A percentile compares a stretch with the other conserved stretches of the same genome.
Evolutionary conservation across 2,113 vertebrate genomes (phyloP).

Genomic region (Choloepus hoffmanni): DNA sequence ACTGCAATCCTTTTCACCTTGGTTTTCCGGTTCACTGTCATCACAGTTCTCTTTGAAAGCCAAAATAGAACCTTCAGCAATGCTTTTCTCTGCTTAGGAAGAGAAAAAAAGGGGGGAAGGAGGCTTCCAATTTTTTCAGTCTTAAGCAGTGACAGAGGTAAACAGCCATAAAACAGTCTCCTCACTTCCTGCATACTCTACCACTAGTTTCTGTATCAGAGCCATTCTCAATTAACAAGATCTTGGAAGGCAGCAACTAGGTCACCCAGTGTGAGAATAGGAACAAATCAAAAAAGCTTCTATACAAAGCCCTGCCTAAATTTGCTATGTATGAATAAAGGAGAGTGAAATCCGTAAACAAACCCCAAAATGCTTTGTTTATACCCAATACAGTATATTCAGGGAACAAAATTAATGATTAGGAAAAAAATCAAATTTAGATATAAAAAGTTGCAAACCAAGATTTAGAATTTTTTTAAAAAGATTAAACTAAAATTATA

Average conservation of each 20-base stretch:
- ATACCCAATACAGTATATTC: conserved; percentile 3
- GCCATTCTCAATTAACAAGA: not conserved
- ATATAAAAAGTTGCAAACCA: conserved; percentile 43
- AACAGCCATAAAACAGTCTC: not conserved
- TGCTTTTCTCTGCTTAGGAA: not conserved
- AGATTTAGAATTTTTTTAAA: conserved; percentile 42
- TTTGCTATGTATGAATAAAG: not conserved
- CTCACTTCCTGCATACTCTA: not conserved
- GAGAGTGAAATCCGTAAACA: not conserved
- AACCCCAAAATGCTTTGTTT: not conserved
- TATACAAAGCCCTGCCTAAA: not conserved
- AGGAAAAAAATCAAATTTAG: not conserved
- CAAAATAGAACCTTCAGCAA: not conserved
- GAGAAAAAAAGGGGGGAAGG: not conserved
- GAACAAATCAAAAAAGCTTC: not conserved
- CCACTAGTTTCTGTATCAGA: not conserved
- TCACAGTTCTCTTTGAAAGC: not conserved
- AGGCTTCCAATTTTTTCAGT: not conserved
- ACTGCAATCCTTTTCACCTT: not conserved
- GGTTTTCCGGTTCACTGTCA: not conserved
- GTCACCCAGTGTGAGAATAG: not conserved
- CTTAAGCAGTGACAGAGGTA: not conserved
- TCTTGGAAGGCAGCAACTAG: not conserved
- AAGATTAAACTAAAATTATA: conserved; percentile 16
- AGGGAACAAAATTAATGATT: not conserved